phyloP scores from a whole-genome alignment of 2,888 invertebrate genomes.

The Drosophila sordidapex region DNA sequence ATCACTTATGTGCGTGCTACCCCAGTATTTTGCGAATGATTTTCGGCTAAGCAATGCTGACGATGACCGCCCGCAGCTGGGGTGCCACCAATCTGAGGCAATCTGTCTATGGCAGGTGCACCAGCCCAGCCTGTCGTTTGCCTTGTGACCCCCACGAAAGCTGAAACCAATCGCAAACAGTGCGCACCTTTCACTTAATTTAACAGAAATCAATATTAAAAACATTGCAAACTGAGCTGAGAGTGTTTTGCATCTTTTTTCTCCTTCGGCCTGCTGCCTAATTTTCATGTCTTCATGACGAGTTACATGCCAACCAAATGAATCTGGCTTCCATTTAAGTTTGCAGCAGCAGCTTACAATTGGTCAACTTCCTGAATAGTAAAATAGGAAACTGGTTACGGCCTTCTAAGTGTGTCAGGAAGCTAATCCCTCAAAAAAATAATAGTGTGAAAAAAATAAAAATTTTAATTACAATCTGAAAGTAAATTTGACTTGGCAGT shows the following conservation, averaged over 20 bases:
- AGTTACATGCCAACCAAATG: conserved; percentile 15
- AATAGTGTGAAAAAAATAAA: background rate
- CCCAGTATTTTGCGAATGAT: conserved; percentile 31
- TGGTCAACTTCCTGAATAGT: conserved; percentile 34
- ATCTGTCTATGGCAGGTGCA: conserved; percentile 23
- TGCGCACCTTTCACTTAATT: conserved; percentile 66
- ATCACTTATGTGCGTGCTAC: conserved; percentile 31
- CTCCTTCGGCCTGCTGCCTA: background rate
- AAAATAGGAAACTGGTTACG: conserved; percentile 17
- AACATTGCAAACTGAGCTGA: conserved; percentile 12
- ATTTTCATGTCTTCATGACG: conserved; percentile 16
- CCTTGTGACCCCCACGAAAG: conserved; percentile 35
- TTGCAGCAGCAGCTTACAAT: conserved; percentile 1
- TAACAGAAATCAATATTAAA: conserved; percentile 63
- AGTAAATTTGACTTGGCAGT: background rate
- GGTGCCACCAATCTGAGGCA: background rate
- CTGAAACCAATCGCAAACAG: conserved; percentile 36
- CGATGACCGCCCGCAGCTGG: conserved; percentile 37
- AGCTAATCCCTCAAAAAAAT: background rate
- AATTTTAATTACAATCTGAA: background rate
- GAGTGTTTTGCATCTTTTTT: conserved; percentile 33
- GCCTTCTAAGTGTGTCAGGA: background rate
- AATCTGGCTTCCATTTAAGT: conserved; percentile 1
- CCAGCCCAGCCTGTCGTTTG: background rate
- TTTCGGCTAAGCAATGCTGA: conserved; percentile 37